Evolutionary conservation across 2,888 invertebrate genomes (phyloP), one percentile per base, ranked within the genome.

Genomic region (Parasteatoda lunata): DNA sequence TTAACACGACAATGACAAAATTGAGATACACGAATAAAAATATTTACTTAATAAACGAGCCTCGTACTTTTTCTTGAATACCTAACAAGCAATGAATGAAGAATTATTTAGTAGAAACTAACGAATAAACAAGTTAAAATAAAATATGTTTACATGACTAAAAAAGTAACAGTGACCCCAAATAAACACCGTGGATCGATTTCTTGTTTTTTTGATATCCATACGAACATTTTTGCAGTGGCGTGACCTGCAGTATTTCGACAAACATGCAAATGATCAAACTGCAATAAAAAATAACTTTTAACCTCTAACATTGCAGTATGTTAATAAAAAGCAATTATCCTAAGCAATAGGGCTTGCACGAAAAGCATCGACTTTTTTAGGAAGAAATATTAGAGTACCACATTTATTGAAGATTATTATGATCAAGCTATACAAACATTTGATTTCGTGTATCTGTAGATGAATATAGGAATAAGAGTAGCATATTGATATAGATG

Each of bases 191-290:
- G 4, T n/a, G 9, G 59, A 9, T 13, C 59, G 9, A 13, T 59
- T 59, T 4, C 9, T 59, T 59, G 11, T 59, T 59, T 59, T 54
- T 59, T 30, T n/a, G 59, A 59, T 59, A 59, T 13, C 8, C 59
- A 59, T 59, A 59, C 59, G 9, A 13, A n/a, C 59, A 13, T 8
- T 8, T 59, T 4, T 59, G 9, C n/a, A 13, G 8, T 59, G 59
- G 11, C 59, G 59, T 59, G 59, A 59, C 59, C 9, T n/a, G 59
- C n/a, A 13, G 11, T 9, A 59, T 9, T 59, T n/a, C 59, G n/a
- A n/a, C 59, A 59, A 59, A 59, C 59, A 59, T 59, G 59, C 59
- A 59, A 59, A 59, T 59, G 59, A 59, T 59, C 59, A 13, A 13
- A 13, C 59, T 30, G 30, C 30, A 30, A 30, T 30, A 30, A 30